Conservation (phyloP, 2,888 invertebrate species). For the Desoria tigrina region DNA sequence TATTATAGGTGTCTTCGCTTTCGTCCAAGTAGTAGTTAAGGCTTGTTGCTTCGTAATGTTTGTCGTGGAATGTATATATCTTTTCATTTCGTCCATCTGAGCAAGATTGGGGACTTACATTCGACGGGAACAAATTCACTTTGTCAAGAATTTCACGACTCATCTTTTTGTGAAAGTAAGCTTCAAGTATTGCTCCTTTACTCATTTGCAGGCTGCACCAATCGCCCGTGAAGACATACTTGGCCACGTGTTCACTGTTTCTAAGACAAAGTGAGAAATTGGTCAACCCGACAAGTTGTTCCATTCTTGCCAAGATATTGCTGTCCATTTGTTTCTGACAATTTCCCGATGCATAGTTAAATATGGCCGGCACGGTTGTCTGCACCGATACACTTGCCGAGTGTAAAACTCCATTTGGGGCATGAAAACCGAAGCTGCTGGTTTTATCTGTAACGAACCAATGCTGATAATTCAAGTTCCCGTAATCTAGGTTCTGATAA, state of each 20-base stretch:
- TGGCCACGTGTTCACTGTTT: constrained; percentile 31
- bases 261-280: constrained; percentile 25
- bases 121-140: constrained; percentile 24
- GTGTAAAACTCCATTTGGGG: constrained; percentile 6
- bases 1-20: constrained; percentile 24
- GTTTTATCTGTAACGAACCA: constrained; percentile 19
- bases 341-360: neutral
- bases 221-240: constrained; percentile 23
- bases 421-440: constrained; percentile 12
- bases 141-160: neutral
- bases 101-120: constrained; percentile 17
- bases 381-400: constrained; percentile 16
- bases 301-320: constrained; percentile 2
- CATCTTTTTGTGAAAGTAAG: neutral
- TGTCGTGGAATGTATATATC: constrained; percentile 21
- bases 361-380: neutral
- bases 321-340: neutral
- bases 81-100: neutral
- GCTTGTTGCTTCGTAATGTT: constrained; percentile 6
- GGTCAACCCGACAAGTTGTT: constrained; percentile 12
- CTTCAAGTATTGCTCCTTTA: neutral
- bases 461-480: constrained; percentile 1
- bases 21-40: constrained; percentile 20
- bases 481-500: neutral
- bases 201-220: constrained; percentile 21